Evolutionary conservation across 37 sponge, comb jelly and placozoan species (phyloP).

Genomic region (Chondrilla cf. caribensis): DNA sequence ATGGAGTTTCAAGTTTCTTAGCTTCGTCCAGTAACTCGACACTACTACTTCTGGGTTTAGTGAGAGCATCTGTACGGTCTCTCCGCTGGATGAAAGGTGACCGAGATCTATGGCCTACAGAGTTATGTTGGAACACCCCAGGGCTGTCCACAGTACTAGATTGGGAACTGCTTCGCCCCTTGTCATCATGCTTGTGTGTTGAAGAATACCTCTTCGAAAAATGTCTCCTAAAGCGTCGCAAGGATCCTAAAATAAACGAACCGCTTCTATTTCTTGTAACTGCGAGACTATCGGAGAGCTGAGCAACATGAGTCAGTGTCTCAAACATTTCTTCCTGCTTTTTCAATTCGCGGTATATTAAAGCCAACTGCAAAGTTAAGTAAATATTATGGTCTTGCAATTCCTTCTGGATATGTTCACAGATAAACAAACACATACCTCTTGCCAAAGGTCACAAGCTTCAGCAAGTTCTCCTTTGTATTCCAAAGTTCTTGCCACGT

Average conservation of each 20-base stretch:
- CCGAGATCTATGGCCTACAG: neutral
- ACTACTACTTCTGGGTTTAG: conserved; percentile 3
- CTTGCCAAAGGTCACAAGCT: conserved; percentile 56
- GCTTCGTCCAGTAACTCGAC: neutral
- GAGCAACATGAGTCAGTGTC: conserved; percentile 30
- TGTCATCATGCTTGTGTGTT: neutral
- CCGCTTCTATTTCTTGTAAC: neutral
- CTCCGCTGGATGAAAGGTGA: neutral
- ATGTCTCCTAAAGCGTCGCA: neutral
- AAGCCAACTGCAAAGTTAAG: conserved; percentile 35
- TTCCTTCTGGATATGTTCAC: no score
- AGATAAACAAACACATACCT: conserved; percentile 33
- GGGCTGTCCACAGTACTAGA: neutral
- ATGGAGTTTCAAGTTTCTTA: neutral
- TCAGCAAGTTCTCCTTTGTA: conserved; percentile 42
- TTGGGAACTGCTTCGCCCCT: neutral
- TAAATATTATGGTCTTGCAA: no score
- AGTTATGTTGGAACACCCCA: neutral
- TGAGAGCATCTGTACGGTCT: neutral
- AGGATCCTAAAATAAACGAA: neutral
- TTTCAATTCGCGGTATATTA: conserved; percentile 44
- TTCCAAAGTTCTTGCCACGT: conserved; percentile 58
- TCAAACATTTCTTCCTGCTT: conserved; percentile 41
- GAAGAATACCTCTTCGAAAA: neutral
- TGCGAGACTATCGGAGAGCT: conserved; percentile 26